Conservation (phyloP, 1,140 invertebrate species). For the Drosophila teissieri region DNA sequence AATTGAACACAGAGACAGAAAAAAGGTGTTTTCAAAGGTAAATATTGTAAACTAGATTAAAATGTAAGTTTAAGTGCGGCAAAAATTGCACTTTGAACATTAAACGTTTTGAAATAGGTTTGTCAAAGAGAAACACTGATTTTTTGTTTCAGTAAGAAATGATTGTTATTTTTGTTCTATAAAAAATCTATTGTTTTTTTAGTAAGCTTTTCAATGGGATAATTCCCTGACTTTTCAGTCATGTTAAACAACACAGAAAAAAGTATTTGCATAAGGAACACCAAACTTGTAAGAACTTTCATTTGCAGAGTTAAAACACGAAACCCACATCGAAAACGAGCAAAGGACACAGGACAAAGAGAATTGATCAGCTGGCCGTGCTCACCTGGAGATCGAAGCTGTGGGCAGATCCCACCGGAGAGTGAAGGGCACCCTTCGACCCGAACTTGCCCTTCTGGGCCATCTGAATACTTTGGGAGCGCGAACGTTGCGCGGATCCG, state of each 20-base stretch:
- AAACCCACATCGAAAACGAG: conserved; percentile 20
- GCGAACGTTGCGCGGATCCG: conserved; percentile 59
- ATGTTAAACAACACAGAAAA: neutral
- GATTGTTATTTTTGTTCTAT: too few relatives aligned
- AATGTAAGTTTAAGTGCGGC: neutral
- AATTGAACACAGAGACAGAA: neutral
- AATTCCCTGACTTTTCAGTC: neutral
- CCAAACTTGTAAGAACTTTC: neutral
- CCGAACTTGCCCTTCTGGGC: conserved; percentile 76
- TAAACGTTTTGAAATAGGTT: too few relatives aligned
- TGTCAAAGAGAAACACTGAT: too few relatives aligned
- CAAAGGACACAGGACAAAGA: neutral
- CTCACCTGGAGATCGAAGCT: conserved; percentile 84
- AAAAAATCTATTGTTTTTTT: too few relatives aligned
- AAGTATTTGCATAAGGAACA: neutral
- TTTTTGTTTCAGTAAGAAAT: too few relatives aligned
- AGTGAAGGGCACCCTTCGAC: conserved; percentile 79
- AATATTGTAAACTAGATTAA: neutral
- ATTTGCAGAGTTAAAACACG: conserved; percentile 15
- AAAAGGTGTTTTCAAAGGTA: neutral
- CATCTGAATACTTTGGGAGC: conserved; percentile 80
- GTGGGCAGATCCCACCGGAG: conserved; percentile 80
- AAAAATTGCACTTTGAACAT: neutral
- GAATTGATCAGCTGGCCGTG: neutral
- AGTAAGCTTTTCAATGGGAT: neutral